These are phyloP conservation scores for Cyclura pinguis DNA, from an alignment of 2,797 vertebrate genomes.

Conservation along the genomic window DNA sequence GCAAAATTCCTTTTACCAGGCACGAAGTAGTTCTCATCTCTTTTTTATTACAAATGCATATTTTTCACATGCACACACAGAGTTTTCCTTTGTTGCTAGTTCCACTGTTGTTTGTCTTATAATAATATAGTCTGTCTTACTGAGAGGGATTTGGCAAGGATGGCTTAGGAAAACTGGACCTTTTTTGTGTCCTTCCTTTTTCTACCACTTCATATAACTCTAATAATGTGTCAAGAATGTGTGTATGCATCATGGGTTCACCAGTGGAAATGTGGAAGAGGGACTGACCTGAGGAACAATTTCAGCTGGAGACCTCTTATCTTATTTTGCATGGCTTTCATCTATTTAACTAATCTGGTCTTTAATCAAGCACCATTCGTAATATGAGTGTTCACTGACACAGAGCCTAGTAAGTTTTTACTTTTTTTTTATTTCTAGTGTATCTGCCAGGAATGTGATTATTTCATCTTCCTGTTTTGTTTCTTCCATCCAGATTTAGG, in stretches of 20 bases:
- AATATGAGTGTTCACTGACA: conserved; percentile 40
- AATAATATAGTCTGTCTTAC: not conserved
- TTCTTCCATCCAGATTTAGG: conserved; percentile 88
- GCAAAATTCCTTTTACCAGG: not conserved
- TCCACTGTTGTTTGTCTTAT: conserved; percentile 20
- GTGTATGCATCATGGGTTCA: not conserved
- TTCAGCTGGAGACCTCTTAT: not conserved
- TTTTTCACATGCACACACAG: rapidly evolving
- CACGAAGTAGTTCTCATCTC: not conserved
- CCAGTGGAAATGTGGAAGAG: conserved; percentile 35
- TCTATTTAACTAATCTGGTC: not conserved
- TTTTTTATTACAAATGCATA: not conserved
- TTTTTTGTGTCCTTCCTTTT: not conserved
- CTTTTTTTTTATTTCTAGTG: conserved; percentile 50
- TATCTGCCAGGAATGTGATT: conserved; percentile 43
- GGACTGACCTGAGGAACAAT: not conserved
- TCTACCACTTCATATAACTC: not conserved
- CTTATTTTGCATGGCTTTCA: not conserved
- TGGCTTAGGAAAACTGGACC: not conserved
- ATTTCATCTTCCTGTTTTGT: conserved; percentile 27
- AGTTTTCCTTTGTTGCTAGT: conserved; percentile 38
- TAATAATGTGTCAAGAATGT: not conserved
- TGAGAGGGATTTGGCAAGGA: conserved; percentile 23
- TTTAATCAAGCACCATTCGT: not conserved
- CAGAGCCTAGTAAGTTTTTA: conserved; percentile 34